Base-by-base conservation (phyloP, 1,140 invertebrate genomes). In the Danaus plexippus region DNA sequence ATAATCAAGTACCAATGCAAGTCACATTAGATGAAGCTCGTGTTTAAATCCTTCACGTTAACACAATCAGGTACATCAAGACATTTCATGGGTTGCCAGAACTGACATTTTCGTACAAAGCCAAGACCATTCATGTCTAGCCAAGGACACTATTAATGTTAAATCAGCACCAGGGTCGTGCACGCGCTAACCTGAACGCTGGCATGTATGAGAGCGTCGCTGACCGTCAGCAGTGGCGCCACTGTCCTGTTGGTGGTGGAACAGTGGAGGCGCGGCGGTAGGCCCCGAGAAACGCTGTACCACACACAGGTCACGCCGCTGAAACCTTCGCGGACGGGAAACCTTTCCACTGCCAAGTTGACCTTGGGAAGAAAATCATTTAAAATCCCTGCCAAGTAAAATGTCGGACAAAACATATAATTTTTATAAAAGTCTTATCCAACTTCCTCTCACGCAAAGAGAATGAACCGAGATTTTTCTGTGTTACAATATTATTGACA, bases 251-350 rank as follows among this genome's bases (percentile, higher is more conserved):
- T 93, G 59, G 90, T 90, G 48, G 90, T 91, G 43, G 90, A 91
- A 66, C 92, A 93, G 64, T 92, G 90, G 52, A 93, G 87, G 0
- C 71, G 59, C 55, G 66, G 69, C 22, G 66, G 53, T 9, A 9
- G 49, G 58, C 57, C 47, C 53, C 48, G 68, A 61, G 64, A 32
- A 73, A 44, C 88, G 41, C 87, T 87, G 77, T 92, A 92, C 92
- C 94, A 94, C 11, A 92, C 91, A 73, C 94, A 95, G 11, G 91
- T 93, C 22, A 94, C 87, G 13, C 94, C 94, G 13, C 86, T 83
- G 75, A 95, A 95, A 32, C 88, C 90, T 7, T 92, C 91, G 52
- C 90, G 90, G 4, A 94, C 88, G 10, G 88, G 84, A 73, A 94
- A 94, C 46, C 92, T 89, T 73, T 95, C 93, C 7, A 94, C 82